phyloP scores from a whole-genome alignment of 1,140 invertebrate genomes.

The Trichomalopsis sarcophagae region DNA sequence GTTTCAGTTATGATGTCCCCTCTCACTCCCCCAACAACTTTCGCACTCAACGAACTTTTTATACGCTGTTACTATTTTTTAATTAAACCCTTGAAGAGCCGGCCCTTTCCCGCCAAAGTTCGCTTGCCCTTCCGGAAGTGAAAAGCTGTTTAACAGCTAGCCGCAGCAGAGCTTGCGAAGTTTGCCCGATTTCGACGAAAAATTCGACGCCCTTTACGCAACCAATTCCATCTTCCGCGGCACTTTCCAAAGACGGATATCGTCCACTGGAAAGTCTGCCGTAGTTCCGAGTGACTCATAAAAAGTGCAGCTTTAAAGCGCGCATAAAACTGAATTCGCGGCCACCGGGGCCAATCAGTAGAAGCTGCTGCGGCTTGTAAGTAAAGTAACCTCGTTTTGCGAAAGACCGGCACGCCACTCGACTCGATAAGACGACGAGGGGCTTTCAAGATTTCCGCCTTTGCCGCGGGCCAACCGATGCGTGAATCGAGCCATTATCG shows the following conservation, averaged over 20 bases:
- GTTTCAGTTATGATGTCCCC: neutral
- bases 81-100: neutral
- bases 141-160: neutral
- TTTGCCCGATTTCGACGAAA: no score
- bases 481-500: conserved; percentile 13
- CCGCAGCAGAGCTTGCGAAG: no score
- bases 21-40: no score
- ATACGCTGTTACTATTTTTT: neutral
- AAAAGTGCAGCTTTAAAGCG: neutral
- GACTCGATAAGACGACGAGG: conserved; percentile 2
- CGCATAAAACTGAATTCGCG: neutral
- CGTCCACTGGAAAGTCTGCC: no score
- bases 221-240: neutral
- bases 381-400: conserved; percentile 11
- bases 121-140: neutral
- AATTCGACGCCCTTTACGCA: neutral
- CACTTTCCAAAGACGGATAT: neutral
- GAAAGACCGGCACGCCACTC: neutral
- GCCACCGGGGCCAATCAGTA: neutral
- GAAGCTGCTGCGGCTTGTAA: neutral
- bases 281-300: neutral
- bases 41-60: neutral
- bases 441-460: conserved; percentile 16
- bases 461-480: neutral
- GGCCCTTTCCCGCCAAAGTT: neutral